phyloP scores from a whole-genome alignment of 2,888 invertebrate species.

The Thumatha senex region DNA sequence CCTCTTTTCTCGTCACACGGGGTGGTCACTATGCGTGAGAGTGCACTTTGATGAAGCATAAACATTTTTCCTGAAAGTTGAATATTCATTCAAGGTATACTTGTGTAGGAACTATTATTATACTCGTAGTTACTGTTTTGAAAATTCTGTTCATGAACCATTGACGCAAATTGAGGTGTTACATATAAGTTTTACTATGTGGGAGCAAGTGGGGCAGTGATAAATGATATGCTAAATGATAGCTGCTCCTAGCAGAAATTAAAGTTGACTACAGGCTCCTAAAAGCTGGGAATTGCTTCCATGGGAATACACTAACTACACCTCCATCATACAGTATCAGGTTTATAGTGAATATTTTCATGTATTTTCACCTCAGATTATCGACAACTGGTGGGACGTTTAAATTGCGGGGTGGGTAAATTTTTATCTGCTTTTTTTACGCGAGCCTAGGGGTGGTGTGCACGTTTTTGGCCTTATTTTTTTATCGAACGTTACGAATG shows the following conservation, averaged over 20 bases:
- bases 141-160: too few relatives aligned
- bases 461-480: slow-evolving; percentile 62
- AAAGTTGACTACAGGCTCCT: too few relatives aligned
- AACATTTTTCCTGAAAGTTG: slow-evolving; percentile 20
- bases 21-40: slow-evolving; percentile 2
- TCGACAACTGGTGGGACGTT: slow-evolving; percentile 74
- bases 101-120: background rate
- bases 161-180: too few relatives aligned
- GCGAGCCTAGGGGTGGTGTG: slow-evolving; percentile 76
- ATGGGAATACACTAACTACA: too few relatives aligned
- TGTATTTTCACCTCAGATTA: slow-evolving; percentile 56
- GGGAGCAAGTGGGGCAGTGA: too few relatives aligned
- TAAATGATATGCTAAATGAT: too few relatives aligned
- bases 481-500: slow-evolving; percentile 60
- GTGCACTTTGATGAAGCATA: slow-evolving; percentile 16
- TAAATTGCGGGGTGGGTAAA: slow-evolving; percentile 77
- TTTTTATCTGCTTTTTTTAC: slow-evolving; percentile 75
- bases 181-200: too few relatives aligned
- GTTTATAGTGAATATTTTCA: slow-evolving; percentile 34
- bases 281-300: too few relatives aligned
- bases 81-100: slow-evolving; percentile 25
- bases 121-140: slow-evolving; percentile 1
- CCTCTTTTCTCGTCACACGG: slow-evolving; percentile 1
- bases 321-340: too few relatives aligned
- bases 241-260: too few relatives aligned